Base-by-base conservation (phyloP, 2,113 vertebrate species). In the Puntigrus tetrazona region DNA sequence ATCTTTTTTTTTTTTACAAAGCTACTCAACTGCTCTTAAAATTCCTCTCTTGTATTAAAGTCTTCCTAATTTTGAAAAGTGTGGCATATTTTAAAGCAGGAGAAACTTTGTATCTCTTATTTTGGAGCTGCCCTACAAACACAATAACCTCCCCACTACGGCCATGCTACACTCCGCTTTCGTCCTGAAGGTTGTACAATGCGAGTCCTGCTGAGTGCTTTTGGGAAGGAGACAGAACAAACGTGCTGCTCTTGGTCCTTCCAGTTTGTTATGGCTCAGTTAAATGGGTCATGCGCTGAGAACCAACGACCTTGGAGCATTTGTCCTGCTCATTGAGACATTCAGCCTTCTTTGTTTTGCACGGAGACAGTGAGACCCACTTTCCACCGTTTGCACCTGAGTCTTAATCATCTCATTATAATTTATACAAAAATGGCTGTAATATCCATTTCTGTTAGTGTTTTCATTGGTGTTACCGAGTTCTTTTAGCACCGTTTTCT, bases 231-330 rank as follows among this genome's bases (percentile, higher is more conserved):
- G 65, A 81, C 47, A 18, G 65, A 59, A 20, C 55, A 57, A 43
- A 27, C 34, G 18, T 38, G 81, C 27, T 72, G 59, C 25, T 61
- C 77, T 86, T 78, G 80, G 81, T 78, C 57, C 67, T 88, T 83
- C 67, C 76, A 78, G 70, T 79, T 81, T 81, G 84, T 74, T 84
- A 81, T 50, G 87, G 76, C 83, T 88, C 82, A 63, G 86, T 88
- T 92, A 94, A 93, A 89, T 94, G 89, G 92, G 92, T 93, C 92
- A 93, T 85, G 90, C 82, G 89, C 89, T 85, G 88, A 27, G 84
- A 52, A 76, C 76, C 82, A 87, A 86, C 87, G 89, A 92, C 92
- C 90, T 92, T 94, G 91, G 90, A 67, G 90, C 91, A 91, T 92
- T 88, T 90, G 91, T 91, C 91, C 90, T 92, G 90, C 89, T 90